Conservation (phyloP, 2,113 vertebrate genomes). For the Hymenochirus boettgeri region DNA sequence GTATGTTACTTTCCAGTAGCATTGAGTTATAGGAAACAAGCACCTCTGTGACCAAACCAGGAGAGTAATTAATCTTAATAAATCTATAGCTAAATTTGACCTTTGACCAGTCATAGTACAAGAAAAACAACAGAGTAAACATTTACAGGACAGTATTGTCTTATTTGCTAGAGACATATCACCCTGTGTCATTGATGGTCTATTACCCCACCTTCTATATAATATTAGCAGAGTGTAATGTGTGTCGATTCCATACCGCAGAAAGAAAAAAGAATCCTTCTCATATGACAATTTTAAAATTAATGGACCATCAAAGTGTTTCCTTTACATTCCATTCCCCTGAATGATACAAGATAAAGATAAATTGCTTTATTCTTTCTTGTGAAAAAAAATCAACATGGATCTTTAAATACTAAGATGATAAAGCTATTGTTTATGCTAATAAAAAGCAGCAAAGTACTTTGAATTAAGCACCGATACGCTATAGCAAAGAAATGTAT, state of each 20-base stretch:
- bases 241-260: constrained; percentile 17
- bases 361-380: constrained; percentile 30
- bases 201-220: constrained; percentile 23
- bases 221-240: constrained; percentile 23
- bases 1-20: no score
- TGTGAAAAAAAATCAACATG: constrained; percentile 24
- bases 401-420: constrained; percentile 29
- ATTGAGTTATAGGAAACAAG: no score
- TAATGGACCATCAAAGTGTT: constrained; percentile 34
- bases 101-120: background rate
- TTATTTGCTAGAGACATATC: constrained; percentile 11
- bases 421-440: constrained; percentile 31
- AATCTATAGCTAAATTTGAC: no score
- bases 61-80: no score
- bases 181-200: constrained; percentile 3
- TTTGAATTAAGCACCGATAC: no score
- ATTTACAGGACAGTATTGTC: background rate
- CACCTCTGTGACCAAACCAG: no score
- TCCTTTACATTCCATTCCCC: constrained; percentile 29
- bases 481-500: no score
- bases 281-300: constrained; percentile 29
- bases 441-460: no score
- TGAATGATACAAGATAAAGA: constrained; percentile 37
- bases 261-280: constrained; percentile 4
- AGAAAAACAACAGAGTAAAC: no score